These are phyloP conservation scores for Lamprotornis superbus DNA, from an alignment of 2,113 vertebrate genomes.

Conservation along the genomic window DNA sequence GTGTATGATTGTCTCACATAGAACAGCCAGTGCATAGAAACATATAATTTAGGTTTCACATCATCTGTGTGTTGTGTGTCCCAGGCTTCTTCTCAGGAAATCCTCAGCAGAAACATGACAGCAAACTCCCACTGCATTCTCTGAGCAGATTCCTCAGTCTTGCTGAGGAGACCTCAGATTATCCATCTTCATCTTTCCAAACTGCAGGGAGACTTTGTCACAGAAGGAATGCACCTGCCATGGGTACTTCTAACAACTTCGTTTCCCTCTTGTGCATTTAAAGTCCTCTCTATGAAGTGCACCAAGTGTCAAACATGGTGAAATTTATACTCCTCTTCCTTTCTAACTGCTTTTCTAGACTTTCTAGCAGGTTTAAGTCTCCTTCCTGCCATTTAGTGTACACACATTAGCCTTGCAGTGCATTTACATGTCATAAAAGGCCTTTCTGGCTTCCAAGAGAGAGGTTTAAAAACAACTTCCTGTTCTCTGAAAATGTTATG, in stretches of 20 bases:
- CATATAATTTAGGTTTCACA: background rate
- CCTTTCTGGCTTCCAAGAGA: background rate
- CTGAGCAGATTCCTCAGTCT: background rate
- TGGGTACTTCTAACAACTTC: background rate
- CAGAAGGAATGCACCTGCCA: background rate
- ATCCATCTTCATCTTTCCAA: background rate
- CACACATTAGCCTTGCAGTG: background rate
- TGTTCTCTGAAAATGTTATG: background rate
- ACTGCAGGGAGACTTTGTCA: accelerated
- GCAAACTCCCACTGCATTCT: background rate
- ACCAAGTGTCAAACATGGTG: background rate
- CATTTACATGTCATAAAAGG: background rate
- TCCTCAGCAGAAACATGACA: background rate
- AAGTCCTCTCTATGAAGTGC: background rate
- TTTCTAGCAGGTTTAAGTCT: background rate
- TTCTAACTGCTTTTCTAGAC: background rate
- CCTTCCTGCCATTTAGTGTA: background rate
- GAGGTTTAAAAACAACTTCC: background rate
- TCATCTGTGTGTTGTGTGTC: background rate
- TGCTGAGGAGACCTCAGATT: background rate
- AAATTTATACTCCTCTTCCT: background rate
- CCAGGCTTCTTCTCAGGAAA: background rate
- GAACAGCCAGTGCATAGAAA: background rate
- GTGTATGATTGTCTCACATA: background rate
- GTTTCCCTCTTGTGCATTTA: background rate